Percentiles rank a stretch among this genome's conserved stretches.
These are phyloP conservation scores for Pseudomyrmex dendroicus DNA, from an alignment of 1,140 invertebrate genomes.

Conservation along the genomic window DNA sequence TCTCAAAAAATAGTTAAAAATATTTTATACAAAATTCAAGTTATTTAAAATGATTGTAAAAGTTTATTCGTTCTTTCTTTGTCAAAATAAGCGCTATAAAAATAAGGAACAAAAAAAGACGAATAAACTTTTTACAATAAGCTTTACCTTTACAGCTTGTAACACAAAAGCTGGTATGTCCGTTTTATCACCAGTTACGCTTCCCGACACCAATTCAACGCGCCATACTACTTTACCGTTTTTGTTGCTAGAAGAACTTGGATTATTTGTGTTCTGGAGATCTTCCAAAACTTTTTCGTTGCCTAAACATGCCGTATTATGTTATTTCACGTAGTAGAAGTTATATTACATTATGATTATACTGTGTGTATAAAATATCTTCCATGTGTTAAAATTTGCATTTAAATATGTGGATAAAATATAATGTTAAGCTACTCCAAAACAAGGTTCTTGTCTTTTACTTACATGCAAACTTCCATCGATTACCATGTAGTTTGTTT, in stretches of 20 bases:
- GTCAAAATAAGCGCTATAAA: constrained; percentile 42
- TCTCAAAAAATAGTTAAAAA: constrained; percentile 27
- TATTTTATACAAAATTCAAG: not conserved
- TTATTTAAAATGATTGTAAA: constrained; percentile 64
- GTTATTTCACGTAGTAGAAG: not conserved
- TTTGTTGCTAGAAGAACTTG: constrained; percentile 73
- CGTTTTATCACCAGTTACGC: constrained; percentile 78
- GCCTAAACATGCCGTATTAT: constrained; percentile 81
- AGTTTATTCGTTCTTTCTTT: constrained; percentile 2
- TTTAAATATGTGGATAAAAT: not conserved
- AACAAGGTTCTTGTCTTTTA: constrained; percentile 35
- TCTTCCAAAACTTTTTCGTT: constrained; percentile 78
- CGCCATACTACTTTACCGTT: constrained; percentile 78
- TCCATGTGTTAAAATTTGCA: not conserved
- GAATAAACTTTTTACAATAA: constrained; percentile 21
- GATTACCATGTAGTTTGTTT: constrained; percentile 79
- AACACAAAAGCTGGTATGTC: constrained; percentile 83
- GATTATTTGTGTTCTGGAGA: constrained; percentile 66
- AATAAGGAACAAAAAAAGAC: not conserved
- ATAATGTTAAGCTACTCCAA: constrained; percentile 5
- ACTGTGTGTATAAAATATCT: too few species aligned
- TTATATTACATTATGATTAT: too few species aligned
- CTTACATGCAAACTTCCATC: constrained; percentile 84
- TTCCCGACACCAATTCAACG: constrained; percentile 78
- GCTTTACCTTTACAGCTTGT: constrained; percentile 83